These are phyloP conservation scores for Pollenia angustigena DNA, from an alignment of 2,888 invertebrate species.

Conservation along the genomic window DNA sequence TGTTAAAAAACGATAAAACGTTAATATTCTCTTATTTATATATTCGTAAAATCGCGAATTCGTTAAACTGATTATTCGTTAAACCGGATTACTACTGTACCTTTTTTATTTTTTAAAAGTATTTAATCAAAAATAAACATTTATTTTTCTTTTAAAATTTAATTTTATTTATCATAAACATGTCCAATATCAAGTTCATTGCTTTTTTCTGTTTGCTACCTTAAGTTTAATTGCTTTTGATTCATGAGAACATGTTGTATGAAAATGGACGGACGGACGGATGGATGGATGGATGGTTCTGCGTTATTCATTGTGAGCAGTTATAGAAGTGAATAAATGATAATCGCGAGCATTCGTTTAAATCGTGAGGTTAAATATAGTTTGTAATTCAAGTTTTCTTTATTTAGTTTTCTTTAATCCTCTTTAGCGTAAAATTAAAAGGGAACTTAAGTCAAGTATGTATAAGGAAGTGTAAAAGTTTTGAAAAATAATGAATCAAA, in stretches of 20 bases:
- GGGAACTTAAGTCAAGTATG: not conserved
- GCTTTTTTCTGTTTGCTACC: constrained; percentile 30
- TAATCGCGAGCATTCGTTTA: not conserved
- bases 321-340: constrained; percentile 30
- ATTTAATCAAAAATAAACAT: constrained; percentile 26
- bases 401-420: constrained; percentile 5
- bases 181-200: constrained; percentile 66
- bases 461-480: not conserved
- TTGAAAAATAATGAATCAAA: too few species aligned
- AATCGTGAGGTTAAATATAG: constrained; percentile 13
- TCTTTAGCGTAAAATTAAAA: constrained; percentile 38
- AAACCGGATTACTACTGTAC: not conserved
- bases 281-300: constrained; percentile 2
- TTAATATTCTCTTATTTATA: too few species aligned
- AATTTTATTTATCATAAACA: constrained; percentile 40
- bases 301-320: constrained; percentile 39
- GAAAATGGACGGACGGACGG: not conserved
- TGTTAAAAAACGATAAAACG: too few species aligned
- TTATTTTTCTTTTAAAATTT: constrained; percentile 26
- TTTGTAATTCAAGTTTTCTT: constrained; percentile 8
- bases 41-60: too few species aligned
- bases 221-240: constrained; percentile 43
- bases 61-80: too few species aligned
- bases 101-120: constrained; percentile 24
- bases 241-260: constrained; percentile 27